Percentiles rank a stretch among this genome's conserved stretches.
phyloP scores from a whole-genome alignment of 2,888 invertebrate genomes.

The Salpingus planirostris region DNA sequence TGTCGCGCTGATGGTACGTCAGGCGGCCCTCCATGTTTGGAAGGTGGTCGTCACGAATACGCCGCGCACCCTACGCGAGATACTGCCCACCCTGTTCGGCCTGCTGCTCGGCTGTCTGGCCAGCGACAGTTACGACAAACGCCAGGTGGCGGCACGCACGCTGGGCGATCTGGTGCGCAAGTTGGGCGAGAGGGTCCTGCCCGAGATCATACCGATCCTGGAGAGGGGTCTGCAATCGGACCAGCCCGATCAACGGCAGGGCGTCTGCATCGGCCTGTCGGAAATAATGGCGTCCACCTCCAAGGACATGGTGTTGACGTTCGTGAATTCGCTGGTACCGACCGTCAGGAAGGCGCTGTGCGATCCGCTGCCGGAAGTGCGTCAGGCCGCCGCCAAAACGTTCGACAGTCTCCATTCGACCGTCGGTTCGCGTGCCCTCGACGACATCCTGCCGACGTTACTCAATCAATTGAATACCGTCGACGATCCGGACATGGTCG shows the following conservation, averaged over 20 bases:
- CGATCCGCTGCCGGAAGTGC: slow-evolving; percentile 86
- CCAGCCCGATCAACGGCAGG: slow-evolving; percentile 90
- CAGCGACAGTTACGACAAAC: slow-evolving; percentile 91
- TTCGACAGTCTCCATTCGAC: slow-evolving; percentile 94
- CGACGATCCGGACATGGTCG: slow-evolving; percentile 69
- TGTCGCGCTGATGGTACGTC: slow-evolving; percentile 92
- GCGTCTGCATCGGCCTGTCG: slow-evolving; percentile 95
- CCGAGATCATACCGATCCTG: slow-evolving; percentile 96
- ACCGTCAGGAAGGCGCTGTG: slow-evolving; percentile 92
- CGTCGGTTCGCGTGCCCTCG: slow-evolving; percentile 86
- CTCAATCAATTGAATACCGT: slow-evolving; percentile 71
- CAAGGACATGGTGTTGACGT: slow-evolving; percentile 85
- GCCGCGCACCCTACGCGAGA: slow-evolving; percentile 91
- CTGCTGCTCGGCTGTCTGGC: slow-evolving; percentile 86
- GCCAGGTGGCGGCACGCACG: slow-evolving; percentile 91
- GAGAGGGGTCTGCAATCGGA: slow-evolving; percentile 88
- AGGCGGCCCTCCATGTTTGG: slow-evolving; percentile 98
- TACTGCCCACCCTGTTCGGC: slow-evolving; percentile 88
- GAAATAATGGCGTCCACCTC: slow-evolving; percentile 98
- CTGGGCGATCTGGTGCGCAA: slow-evolving; percentile 95
- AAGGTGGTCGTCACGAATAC: slow-evolving; percentile 99
- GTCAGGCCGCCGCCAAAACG: slow-evolving; percentile 91
- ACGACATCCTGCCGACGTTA: slow-evolving; percentile 93
- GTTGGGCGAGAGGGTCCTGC: slow-evolving; percentile 92
- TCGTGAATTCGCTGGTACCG: slow-evolving; percentile 80